Base-by-base conservation (phyloP, 2,113 vertebrate species). In the Zosterops japonicus region DNA sequence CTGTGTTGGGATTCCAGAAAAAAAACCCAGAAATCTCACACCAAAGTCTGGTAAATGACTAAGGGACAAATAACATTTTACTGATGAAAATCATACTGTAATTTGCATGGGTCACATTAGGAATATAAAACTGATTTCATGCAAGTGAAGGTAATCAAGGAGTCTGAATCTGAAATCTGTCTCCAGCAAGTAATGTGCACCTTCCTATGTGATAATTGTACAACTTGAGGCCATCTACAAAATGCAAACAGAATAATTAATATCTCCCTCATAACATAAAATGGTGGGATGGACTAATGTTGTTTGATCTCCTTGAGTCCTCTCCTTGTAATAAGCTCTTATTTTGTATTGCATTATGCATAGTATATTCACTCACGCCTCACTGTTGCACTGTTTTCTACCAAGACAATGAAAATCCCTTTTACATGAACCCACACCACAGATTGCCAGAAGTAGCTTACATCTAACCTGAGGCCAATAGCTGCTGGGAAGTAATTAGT, bases 401-500 rank as follows among this genome's bases (percentile, higher is more conserved):
- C 89, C 87, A 96, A 93, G 82, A 89, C 49, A 31, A 88, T 53
- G 88, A 94, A 94, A 92, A 96, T 52, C 60, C 44, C 44, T 96
- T 95, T 97, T 95, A 93, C 83, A 92, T 83, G 93, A 96, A 90
- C 77, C 87, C 94, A 80, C 92, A 95, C 82, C 85, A 95, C 87
- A 71, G 85, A 88, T 87, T 96, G 88, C 95, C 90, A 90, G 86
- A 94, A 97, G 95, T 93, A 89, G 71, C 92, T 97, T 91, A 90
- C 95, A 95, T 98, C 96, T 96, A 97, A 97, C 97, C 96, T 94
- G 96, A 97, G 96, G 97, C 96, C 83, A 95, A 91, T 81, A 97
- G 95, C 97, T 95, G 97, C 96, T 98, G 97, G 97, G 97, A 98
- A 98, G 97, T 97, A 98, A 98, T 98, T 98, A 98, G 96, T 95